Percentiles rank a stretch among this genome's conserved stretches.
These are phyloP conservation scores for Sialis fuliginosa DNA, from an alignment of 2,888 invertebrate species.

Conservation along the genomic window DNA sequence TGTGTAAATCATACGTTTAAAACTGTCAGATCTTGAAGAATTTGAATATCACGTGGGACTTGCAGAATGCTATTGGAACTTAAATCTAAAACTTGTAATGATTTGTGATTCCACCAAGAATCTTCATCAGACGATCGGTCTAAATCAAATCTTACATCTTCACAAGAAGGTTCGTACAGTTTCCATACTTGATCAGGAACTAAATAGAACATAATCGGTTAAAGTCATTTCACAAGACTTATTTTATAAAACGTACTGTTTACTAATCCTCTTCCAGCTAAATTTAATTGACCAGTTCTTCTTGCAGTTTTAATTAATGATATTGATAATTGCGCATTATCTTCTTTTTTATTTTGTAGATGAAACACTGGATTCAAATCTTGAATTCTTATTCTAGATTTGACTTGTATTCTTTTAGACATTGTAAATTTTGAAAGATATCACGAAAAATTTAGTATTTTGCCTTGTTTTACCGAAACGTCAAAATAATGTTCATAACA, in stretches of 20 bases:
- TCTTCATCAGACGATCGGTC: constrained; percentile 34
- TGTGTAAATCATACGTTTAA: constrained; percentile 39
- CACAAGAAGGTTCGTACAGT: constrained; percentile 47
- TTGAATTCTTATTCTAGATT: neutral
- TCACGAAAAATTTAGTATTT: too few relatives aligned
- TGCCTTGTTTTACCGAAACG: neutral
- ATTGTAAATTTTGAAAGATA: neutral
- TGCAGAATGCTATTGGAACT: constrained; percentile 51
- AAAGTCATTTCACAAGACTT: neutral
- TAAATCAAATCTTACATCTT: constrained; percentile 39
- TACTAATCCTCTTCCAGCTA: constrained; percentile 55
- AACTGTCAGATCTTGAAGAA: constrained; percentile 45
- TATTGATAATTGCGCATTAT: constrained; percentile 46
- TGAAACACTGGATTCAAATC: constrained; percentile 37
- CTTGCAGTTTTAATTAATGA: constrained; percentile 62
- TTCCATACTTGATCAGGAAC: constrained; percentile 59
- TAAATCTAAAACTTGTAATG: constrained; percentile 58
- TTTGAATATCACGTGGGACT: constrained; percentile 44
- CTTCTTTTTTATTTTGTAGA: constrained; percentile 51
- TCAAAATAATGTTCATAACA: neutral
- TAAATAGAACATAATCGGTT: constrained; percentile 18
- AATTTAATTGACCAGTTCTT: constrained; percentile 61
- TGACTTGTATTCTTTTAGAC: neutral
- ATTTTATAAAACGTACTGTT: constrained; percentile 34
- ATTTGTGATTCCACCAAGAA: constrained; percentile 73